These are phyloP conservation scores for Boulengeromyrus knoepffleri DNA, from an alignment of 2,113 vertebrate species.

Conservation along the genomic window DNA sequence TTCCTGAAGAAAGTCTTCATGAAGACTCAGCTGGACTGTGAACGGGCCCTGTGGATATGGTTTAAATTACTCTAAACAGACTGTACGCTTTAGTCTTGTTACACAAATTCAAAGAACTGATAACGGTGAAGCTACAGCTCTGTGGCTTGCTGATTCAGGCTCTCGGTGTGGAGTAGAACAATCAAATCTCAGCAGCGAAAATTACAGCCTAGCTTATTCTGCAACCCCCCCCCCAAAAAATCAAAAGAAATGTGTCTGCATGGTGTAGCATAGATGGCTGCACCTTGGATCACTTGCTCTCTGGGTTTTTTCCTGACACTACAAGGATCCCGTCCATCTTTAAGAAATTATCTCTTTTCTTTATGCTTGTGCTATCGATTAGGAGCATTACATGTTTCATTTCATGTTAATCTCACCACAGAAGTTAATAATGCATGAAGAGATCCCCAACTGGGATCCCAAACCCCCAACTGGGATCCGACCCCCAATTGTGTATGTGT, in stretches of 20 bases:
- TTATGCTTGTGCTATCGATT: constrained; percentile 18
- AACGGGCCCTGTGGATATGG: not conserved
- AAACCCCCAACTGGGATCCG: not conserved
- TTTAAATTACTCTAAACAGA: not conserved
- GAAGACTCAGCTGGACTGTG: not conserved
- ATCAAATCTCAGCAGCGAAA: not conserved
- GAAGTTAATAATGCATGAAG: constrained; percentile 19
- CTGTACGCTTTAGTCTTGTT: not conserved
- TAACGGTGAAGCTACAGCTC: not conserved
- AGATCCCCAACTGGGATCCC: not conserved
- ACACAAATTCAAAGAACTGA: not conserved
- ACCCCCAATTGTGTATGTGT: no score
- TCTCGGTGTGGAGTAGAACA: not conserved
- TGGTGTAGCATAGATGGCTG: not conserved
- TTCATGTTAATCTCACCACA: constrained; percentile 12
- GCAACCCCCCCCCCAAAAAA: not conserved
- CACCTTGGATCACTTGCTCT: constrained; percentile 4
- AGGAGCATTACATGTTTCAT: constrained; percentile 23
- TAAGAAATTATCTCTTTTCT: constrained; percentile 1
- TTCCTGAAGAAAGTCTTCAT: not conserved
- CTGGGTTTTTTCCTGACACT: not conserved
- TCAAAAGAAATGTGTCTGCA: not conserved
- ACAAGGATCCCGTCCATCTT: constrained; percentile 8
- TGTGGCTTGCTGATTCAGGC: not conserved
- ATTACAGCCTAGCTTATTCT: not conserved